Base-by-base conservation (phyloP, 2,888 invertebrate species). In the Glaucopsyche alexis region DNA sequence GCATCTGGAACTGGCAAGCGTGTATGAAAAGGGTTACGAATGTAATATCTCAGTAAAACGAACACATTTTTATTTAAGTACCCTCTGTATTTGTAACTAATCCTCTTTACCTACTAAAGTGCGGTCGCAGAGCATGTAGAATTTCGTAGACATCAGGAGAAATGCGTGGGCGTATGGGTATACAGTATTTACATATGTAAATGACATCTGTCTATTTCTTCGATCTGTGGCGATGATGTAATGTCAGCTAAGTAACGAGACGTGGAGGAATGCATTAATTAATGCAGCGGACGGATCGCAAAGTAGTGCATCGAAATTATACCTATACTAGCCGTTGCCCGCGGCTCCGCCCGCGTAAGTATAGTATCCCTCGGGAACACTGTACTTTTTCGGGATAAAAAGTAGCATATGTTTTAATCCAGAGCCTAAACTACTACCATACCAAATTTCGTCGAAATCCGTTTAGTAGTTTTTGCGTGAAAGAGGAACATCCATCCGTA, bases 1-100 rank as follows among this genome's bases (percentile, higher is more conserved):
- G 29, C 60, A 38, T 60, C 60, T 60, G 60, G 29, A 60, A 60
- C 60, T 60, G 60, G 60, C 60, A 60, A 60, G 60, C 60, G 60
- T 60, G 60, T 60, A 60, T 60, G 60, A 60, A 60, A 60, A 60
- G 60, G 60, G 60, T 60, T 14, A 60, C 29, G 13, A 14, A 7
- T 60, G 29, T 60, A 55, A 19, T 19, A 55, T 55, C 16, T n/a
- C 19, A 8, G 11, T 13, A 29, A 38, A 60, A 60, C 13, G 13
- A 14, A 60, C 60, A 60, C 2, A 60, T 29, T 29, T 7, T 13
- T 29, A 29, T 29, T 60, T 60, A 19, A 11, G 19, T 55, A 38
- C 29, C 13, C 29, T 16, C 50, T 60, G 60, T 29, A 60, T 29
- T 29, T 19, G 9, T 55, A 55, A n/a, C 16, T 1, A 16, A 6